Evolutionary conservation across 2,888 invertebrate genomes (phyloP).

Genomic region (Drosophila algonquin): DNA sequence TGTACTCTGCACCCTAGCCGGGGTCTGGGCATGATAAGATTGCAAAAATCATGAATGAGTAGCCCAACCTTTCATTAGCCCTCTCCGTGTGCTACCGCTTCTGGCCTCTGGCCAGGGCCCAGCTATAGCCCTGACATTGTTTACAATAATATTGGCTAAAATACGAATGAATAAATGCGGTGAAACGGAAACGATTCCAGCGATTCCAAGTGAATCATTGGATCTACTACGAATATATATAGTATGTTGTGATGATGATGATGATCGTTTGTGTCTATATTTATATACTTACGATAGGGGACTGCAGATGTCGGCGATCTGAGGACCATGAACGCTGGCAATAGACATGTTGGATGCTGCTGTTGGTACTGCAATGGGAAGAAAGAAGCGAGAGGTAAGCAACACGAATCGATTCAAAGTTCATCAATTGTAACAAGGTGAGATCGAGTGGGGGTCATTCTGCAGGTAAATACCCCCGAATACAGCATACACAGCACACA

Average conservation of each 20-base stretch:
- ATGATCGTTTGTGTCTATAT: conserved; percentile 4
- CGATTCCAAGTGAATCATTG: conserved; percentile 61
- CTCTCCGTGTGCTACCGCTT: neutral
- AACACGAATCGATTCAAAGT: conserved; percentile 37
- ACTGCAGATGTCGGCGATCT: conserved; percentile 84
- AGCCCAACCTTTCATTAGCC: neutral
- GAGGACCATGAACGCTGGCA: conserved; percentile 85
- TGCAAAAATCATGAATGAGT: conserved; percentile 66
- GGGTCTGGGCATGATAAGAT: conserved; percentile 55
- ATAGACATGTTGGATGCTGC: conserved; percentile 85
- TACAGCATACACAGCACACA: conserved; percentile 46
- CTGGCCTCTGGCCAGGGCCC: neutral
- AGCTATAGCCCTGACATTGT: conserved; percentile 64
- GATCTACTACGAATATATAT: neutral
- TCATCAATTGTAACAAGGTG: conserved; percentile 38
- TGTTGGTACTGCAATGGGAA: conserved; percentile 83
- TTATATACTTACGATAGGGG: conserved; percentile 82
- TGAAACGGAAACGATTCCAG: conserved; percentile 65
- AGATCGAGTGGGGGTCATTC: conserved; percentile 25
- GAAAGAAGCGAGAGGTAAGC: conserved; percentile 43
- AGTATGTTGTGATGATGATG: conserved; percentile 4
- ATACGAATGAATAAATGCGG: conserved; percentile 8
- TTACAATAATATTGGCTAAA: conserved; percentile 45
- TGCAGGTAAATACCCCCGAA: conserved; percentile 33
- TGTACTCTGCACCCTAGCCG: conserved; percentile 53